Conservation (phyloP, 2,113 vertebrate genomes). For the Oncorhynchus tshawytscha region DNA sequence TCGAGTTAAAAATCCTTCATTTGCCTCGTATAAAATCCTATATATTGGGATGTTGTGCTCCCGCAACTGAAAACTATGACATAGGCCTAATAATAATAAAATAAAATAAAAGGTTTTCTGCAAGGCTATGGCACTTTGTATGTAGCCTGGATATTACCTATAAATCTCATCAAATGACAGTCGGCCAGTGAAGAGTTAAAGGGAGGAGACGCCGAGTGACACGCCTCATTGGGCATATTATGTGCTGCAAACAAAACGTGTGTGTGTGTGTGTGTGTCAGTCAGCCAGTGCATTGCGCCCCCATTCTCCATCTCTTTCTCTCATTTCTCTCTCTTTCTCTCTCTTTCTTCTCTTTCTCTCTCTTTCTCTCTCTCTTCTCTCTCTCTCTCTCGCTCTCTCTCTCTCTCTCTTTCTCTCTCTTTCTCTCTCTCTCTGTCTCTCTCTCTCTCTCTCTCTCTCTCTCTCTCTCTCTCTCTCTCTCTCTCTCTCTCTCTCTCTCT, state of each 20-base stretch:
- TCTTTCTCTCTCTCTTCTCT: neutral
- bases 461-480: neutral
- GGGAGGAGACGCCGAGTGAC: slow-evolving; percentile 91
- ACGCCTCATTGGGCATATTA: slow-evolving; percentile 99
- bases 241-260: slow-evolving; percentile 95
- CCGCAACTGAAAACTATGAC: slow-evolving; percentile 25
- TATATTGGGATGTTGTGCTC: slow-evolving; percentile 22
- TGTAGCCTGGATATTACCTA: slow-evolving; percentile 21
- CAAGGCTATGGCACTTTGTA: slow-evolving; percentile 20
- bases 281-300: slow-evolving; percentile 87
- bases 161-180: slow-evolving; percentile 60
- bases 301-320: slow-evolving; percentile 86
- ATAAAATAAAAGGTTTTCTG: no score
- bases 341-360: no score
- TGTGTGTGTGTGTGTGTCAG: slow-evolving; percentile 82
- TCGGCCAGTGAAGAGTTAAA: slow-evolving; percentile 88
- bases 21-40: neutral
- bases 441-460: slow-evolving; percentile 62
- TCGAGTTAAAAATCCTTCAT: neutral
- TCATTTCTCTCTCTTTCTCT: no score
- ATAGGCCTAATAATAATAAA: slow-evolving; percentile 47
- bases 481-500: slow-evolving; percentile 35
- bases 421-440: no score
- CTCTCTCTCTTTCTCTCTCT: no score
- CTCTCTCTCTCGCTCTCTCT: neutral